Conservation (phyloP, 2,113 vertebrate species). For the Sylvia atricapilla region DNA sequence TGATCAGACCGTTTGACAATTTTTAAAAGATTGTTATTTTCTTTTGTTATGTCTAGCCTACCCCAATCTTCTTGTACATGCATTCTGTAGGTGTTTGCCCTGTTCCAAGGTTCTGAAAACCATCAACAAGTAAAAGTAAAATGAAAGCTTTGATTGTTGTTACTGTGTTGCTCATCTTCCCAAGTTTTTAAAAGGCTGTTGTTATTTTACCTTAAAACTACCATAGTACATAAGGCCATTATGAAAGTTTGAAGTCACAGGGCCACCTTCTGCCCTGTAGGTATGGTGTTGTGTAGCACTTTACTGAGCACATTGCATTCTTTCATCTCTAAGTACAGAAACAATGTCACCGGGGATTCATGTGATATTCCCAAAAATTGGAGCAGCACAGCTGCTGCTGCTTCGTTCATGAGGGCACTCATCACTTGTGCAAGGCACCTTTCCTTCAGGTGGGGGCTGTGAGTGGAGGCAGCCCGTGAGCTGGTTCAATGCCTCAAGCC, state of each 20-base stretch:
- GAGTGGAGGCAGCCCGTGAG: neutral
- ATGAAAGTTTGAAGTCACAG: neutral
- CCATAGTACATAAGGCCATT: neutral
- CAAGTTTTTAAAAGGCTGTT: neutral
- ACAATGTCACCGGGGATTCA: neutral
- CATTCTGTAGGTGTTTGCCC: neutral
- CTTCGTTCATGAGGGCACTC: rapidly evolving
- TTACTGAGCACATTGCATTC: neutral
- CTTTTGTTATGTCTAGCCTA: neutral
- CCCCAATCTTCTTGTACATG: neutral
- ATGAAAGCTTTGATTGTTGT: neutral
- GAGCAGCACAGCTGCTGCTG: neutral
- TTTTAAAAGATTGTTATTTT: neutral
- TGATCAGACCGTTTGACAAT: neutral
- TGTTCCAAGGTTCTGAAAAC: neutral
- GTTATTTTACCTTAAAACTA: neutral
- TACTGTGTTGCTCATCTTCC: neutral
- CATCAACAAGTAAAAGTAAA: neutral
- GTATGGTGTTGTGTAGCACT: neutral
- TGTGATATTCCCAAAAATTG: neutral
- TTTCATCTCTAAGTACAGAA: neutral
- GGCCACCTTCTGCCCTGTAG: neutral
- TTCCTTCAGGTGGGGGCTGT: neutral
- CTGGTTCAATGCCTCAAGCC: neutral
- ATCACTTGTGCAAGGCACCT: neutral